These are phyloP conservation scores for Amniataba percoides DNA, from an alignment of 2,797 vertebrate species.

Conservation along the genomic window DNA sequence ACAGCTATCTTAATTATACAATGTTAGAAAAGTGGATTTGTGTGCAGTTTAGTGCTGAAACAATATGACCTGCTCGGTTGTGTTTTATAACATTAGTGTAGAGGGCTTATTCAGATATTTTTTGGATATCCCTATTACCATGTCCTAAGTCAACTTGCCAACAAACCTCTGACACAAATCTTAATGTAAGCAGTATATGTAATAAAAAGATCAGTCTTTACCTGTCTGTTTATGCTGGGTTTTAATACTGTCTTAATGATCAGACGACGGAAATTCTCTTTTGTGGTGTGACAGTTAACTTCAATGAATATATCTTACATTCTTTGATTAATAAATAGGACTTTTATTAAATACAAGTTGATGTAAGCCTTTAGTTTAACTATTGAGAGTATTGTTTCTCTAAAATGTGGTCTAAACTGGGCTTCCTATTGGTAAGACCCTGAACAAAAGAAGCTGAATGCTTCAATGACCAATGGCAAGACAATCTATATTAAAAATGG, in stretches of 20 bases:
- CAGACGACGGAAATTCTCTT: background rate
- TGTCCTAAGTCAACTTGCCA: background rate
- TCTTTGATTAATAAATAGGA: slow-evolving; percentile 19
- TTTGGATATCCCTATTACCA: background rate
- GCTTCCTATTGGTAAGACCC: slow-evolving; percentile 11
- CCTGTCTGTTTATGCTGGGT: slow-evolving; percentile 12
- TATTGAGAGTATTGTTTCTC: slow-evolving; percentile 27
- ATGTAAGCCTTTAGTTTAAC: background rate
- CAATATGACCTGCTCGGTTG: slow-evolving; percentile 2
- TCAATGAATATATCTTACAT: slow-evolving; percentile 10
- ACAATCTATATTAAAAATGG: slow-evolving; percentile 15
- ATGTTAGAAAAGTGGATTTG: slow-evolving; percentile 35
- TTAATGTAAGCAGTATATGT: background rate
- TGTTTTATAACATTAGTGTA: slow-evolving; percentile 17
- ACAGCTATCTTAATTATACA: slow-evolving; percentile 23
- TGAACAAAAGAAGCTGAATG: slow-evolving; percentile 31
- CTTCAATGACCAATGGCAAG: slow-evolving; percentile 12
- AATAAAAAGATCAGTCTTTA: slow-evolving; percentile 14
- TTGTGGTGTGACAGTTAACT: background rate
- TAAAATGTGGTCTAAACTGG: slow-evolving; percentile 12
- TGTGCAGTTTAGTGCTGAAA: slow-evolving; percentile 33
- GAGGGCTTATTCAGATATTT: slow-evolving; percentile 1
- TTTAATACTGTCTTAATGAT: slow-evolving; percentile 11
- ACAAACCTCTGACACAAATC: background rate
- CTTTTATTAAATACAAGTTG: slow-evolving; percentile 8